Evolutionary conservation across 2,888 invertebrate species (phyloP), one percentile per base, ranked within the genome.

Genomic region (Aphodius sticticus): DNA sequence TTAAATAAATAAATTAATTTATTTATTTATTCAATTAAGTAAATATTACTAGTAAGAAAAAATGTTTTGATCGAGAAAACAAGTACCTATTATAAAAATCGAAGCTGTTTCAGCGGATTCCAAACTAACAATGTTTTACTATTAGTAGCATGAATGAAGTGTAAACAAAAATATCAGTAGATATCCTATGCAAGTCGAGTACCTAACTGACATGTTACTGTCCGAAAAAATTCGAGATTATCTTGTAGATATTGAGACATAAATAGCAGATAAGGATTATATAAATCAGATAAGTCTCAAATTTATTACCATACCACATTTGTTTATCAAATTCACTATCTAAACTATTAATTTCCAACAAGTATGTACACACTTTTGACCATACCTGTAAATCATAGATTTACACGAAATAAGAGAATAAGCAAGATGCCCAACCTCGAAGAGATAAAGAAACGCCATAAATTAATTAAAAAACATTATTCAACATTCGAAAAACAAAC

Each of bases 381-480:
- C 4, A 12, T 7, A 12, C 12, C 53, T 53, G 7, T 53, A 9
- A 53, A 26, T 26, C 12, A 2, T 53, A 12, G 1, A 9, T 53
- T 53, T 53, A 53, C 53, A 9, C 12, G 12, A 53, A 53, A 53
- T 7, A 53, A 53, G 12, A 53, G 53, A 12, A 53, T 53, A 26
- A 26, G 26, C 26, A 26, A 26, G 53, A 53, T 9, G 53, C 9
- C 53, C 53, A 53, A 7, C 53, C 53, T 53, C 7, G 2, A 53
- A 7, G 12, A 53, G 53, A 53, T 53, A 53, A 53, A 53, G 53
- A 53, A 53, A 53, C 53, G 9, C 53, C 53, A 53, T 53, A 53
- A 53, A 53, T 53, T 53, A 53, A 53, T 53, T 53, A 53, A 53
- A 53, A 53, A 53, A 53, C 53, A 53, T 53, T 53, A 53, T 53